Evolutionary conservation across 1,140 invertebrate genomes (phyloP).

Genomic region (Drosophila arizonae): DNA sequence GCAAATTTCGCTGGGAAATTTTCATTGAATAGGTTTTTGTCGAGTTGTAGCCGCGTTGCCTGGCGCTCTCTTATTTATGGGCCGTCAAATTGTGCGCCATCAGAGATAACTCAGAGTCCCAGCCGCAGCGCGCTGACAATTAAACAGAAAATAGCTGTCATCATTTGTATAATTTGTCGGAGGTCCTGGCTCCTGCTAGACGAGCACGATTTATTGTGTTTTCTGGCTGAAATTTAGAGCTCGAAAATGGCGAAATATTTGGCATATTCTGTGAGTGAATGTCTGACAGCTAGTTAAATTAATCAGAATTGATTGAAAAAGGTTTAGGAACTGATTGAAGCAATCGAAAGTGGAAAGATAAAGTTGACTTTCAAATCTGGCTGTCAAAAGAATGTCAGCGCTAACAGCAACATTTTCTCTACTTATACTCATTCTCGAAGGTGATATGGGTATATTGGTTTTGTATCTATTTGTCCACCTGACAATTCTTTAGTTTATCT

Average conservation of each 20-base stretch:
- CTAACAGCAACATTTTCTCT: neutral
- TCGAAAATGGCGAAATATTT: neutral
- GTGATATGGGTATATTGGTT: too few relatives aligned
- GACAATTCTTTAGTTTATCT: too few relatives aligned
- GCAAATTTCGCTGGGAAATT: neutral
- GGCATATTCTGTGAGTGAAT: neutral
- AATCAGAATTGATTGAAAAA: too few relatives aligned
- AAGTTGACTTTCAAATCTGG: too few relatives aligned
- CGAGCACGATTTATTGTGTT: neutral
- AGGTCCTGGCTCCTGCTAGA: too few relatives aligned
- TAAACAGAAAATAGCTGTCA: conserved; percentile 58
- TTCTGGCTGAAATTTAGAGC: conserved; percentile 11
- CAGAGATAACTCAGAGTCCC: conserved; percentile 34
- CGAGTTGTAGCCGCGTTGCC: neutral
- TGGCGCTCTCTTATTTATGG: conserved; percentile 70
- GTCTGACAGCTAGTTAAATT: neutral
- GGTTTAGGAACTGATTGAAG: neutral
- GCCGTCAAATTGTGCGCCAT: conserved; percentile 70
- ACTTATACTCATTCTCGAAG: too few relatives aligned
- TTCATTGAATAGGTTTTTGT: conserved; percentile 7
- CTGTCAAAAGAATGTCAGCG: too few relatives aligned
- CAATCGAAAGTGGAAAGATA: neutral
- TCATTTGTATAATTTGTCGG: conserved; percentile 6
- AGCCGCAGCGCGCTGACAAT: conserved; percentile 42
- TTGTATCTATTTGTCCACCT: too few relatives aligned